Evolutionary conservation across 2,888 invertebrate genomes (phyloP).

Genomic region (Lasioglossum villosulum): DNA sequence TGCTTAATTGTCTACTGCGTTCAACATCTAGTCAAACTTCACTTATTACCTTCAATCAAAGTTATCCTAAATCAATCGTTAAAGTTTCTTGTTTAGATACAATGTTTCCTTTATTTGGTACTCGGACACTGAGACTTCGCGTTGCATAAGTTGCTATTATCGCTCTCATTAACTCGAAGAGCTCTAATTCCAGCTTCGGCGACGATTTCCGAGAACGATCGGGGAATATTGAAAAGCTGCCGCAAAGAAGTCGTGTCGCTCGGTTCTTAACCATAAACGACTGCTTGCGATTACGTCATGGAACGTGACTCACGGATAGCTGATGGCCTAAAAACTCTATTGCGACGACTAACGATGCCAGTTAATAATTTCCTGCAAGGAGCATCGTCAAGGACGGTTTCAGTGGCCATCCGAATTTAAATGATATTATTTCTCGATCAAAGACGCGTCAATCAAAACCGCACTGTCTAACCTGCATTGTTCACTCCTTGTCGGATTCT

Average conservation of each 20-base stretch:
- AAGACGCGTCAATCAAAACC: background rate
- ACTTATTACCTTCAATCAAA: background rate
- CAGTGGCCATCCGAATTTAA: constrained; percentile 6
- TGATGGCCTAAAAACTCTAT: constrained; percentile 71
- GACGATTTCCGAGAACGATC: constrained; percentile 33
- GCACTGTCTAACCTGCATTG: no score
- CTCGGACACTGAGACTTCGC: background rate
- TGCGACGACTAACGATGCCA: constrained; percentile 51
- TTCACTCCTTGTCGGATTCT: background rate
- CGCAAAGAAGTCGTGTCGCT: constrained; percentile 43
- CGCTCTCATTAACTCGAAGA: constrained; percentile 13
- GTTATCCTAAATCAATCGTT: background rate
- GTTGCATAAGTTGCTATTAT: constrained; percentile 1
- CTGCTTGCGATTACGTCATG: constrained; percentile 73
- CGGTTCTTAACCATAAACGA: constrained; percentile 78
- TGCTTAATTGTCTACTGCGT: background rate
- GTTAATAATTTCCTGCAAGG: constrained; percentile 57
- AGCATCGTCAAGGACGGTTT: constrained; percentile 36
- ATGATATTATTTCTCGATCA: background rate
- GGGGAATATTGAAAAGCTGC: constrained; percentile 55
- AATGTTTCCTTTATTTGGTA: background rate
- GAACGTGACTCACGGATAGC: constrained; percentile 71
- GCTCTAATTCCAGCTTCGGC: constrained; percentile 30
- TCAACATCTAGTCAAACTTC: background rate
- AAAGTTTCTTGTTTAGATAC: background rate